A percentile compares a stretch with the other conserved stretches of the same genome.
These are phyloP conservation scores for Prunella fulvescens DNA, from an alignment of 2,113 vertebrate species.

Conservation along the genomic window DNA sequence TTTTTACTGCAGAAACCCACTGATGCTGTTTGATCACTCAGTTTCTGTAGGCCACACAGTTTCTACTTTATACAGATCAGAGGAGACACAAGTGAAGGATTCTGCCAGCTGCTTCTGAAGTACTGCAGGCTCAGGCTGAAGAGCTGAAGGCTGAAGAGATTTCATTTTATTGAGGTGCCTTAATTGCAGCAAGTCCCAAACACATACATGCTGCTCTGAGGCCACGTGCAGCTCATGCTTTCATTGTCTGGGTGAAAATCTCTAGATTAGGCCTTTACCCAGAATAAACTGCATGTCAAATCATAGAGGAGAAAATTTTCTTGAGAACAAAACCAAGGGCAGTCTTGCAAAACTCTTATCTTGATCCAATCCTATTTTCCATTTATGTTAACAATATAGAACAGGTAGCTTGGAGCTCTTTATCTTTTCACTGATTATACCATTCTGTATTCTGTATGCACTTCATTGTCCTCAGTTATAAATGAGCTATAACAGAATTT, in stretches of 20 bases:
- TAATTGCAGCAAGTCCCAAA: not conserved
- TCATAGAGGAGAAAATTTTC: not conserved
- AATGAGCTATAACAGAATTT: slow-evolving; percentile 35
- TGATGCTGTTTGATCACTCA: not conserved
- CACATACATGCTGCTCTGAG: not conserved
- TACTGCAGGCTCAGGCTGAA: not conserved
- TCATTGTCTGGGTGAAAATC: not conserved
- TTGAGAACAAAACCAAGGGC: not conserved
- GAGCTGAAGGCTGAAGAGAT: not conserved
- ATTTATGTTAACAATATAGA: slow-evolving; percentile 38
- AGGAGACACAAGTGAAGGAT: not conserved
- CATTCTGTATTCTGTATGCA: not conserved
- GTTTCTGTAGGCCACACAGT: not conserved
- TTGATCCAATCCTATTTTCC: slow-evolving; percentile 25
- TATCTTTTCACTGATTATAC: slow-evolving; percentile 24
- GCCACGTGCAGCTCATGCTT: fast-evolving
- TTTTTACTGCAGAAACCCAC: not conserved
- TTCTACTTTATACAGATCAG: not conserved
- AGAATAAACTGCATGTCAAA: not conserved
- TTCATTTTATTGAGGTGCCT: not conserved
- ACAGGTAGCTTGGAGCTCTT: slow-evolving; percentile 1
- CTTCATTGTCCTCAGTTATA: slow-evolving; percentile 33
- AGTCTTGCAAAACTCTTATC: not conserved
- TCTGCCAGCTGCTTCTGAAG: not conserved
- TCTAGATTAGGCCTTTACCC: not conserved